Evolutionary conservation across 2,797 vertebrate genomes (phyloP).

Genomic region (Fratercula arctica): DNA sequence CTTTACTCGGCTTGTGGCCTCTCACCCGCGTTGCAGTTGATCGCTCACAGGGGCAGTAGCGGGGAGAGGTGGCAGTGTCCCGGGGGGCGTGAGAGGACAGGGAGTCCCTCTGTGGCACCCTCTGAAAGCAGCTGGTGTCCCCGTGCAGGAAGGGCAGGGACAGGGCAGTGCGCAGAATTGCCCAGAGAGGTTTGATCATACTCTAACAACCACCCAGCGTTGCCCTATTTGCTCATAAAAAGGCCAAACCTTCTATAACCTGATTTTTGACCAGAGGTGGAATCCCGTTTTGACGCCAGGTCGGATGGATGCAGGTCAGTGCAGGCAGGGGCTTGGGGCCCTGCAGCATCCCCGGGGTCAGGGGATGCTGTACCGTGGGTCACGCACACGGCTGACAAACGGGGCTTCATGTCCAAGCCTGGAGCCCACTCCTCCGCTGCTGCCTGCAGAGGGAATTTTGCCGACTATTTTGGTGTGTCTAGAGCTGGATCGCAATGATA

Average conservation of each 20-base stretch:
- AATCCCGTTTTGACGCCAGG: rapidly evolving
- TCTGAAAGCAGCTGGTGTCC: background rate
- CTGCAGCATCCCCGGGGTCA: background rate
- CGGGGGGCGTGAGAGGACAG: rapidly evolving
- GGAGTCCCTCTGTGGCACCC: background rate
- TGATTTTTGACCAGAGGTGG: background rate
- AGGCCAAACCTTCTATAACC: too few relatives aligned
- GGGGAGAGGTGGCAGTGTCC: background rate
- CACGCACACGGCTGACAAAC: rapidly evolving
- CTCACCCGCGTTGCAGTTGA: rapidly evolving
- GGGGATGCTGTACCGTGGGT: background rate
- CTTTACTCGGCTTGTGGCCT: background rate
- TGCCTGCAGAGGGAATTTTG: rapidly evolving
- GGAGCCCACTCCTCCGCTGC: rapidly evolving
- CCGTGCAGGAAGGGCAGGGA: background rate
- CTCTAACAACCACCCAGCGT: background rate
- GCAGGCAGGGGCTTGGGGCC: background rate
- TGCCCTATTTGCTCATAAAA: background rate
- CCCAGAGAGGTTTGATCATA: background rate
- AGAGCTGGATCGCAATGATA: background rate
- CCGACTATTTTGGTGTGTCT: background rate
- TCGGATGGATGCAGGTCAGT: background rate
- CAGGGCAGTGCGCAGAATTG: rapidly evolving
- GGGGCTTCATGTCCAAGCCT: rapidly evolving
- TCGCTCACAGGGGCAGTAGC: background rate